These are phyloP conservation scores for Salarias fasciatus DNA, from an alignment of 2,797 vertebrate species.

Conservation along the genomic window DNA sequence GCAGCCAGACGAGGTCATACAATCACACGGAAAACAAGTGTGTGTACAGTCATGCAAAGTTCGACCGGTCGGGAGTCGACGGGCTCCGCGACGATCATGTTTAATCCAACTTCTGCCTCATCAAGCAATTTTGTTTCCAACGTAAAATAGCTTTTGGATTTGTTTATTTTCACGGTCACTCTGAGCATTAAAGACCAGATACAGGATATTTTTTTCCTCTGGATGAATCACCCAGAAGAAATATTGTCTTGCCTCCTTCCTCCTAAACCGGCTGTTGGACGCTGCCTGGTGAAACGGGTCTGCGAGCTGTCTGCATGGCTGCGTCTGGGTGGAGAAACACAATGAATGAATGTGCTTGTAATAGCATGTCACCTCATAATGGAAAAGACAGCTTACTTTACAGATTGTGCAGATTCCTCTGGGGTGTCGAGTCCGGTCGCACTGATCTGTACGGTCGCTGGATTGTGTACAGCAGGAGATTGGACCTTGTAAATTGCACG, in stretches of 20 bases:
- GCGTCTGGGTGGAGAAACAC: slow-evolving; percentile 70
- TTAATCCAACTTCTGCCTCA: too few species aligned
- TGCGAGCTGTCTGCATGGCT: slow-evolving; percentile 56
- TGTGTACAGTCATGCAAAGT: slow-evolving; percentile 7
- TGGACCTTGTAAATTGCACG: background rate
- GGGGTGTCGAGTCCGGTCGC: slow-evolving; percentile 9
- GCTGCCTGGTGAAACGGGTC: slow-evolving; percentile 54
- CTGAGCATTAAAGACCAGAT: slow-evolving; percentile 26
- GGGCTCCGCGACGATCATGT: slow-evolving; percentile 9
- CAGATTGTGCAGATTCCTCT: slow-evolving; percentile 64
- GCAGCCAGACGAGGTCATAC: slow-evolving; percentile 30
- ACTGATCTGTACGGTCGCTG: slow-evolving; percentile 35
- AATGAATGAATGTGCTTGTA: slow-evolving; percentile 71
- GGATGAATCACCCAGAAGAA: slow-evolving; percentile 24
- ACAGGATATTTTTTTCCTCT: slow-evolving; percentile 1
- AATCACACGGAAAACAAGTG: slow-evolving; percentile 35
- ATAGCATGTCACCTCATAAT: slow-evolving; percentile 59
- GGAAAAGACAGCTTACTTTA: slow-evolving; percentile 71
- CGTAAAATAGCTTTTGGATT: slow-evolving; percentile 37
- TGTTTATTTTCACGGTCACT: slow-evolving; percentile 27
- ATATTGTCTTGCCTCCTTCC: slow-evolving; percentile 28
- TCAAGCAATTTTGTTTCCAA: too few species aligned
- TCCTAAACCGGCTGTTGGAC: slow-evolving; percentile 59
- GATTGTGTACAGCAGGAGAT: slow-evolving; percentile 29
- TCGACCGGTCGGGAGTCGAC: too few species aligned